Conservation (phyloP, 2,797 vertebrate genomes). For the Oophaga sylvatica region DNA sequence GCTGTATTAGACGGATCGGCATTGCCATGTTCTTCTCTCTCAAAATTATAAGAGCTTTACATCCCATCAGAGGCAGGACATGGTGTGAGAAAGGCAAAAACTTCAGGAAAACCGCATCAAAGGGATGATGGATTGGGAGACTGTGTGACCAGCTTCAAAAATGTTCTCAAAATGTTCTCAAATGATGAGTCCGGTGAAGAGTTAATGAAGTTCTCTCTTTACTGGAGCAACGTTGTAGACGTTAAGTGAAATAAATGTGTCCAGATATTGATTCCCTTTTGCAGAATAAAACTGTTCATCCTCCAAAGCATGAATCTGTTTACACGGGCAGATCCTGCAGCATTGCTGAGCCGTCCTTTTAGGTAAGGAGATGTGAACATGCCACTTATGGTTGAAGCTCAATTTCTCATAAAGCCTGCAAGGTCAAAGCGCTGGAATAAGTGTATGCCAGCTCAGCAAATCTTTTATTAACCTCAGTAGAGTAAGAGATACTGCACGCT, state of each 20-base stretch:
- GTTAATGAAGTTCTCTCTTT: neutral
- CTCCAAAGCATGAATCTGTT: slow-evolving; percentile 1
- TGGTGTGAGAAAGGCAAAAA: no score
- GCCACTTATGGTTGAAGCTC: slow-evolving; percentile 13
- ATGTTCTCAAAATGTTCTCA: neutral
- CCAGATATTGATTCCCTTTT: neutral
- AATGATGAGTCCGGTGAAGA: neutral
- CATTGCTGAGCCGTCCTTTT: neutral
- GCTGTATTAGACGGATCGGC: no score
- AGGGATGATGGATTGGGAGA: neutral
- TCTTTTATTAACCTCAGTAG: slow-evolving; percentile 12
- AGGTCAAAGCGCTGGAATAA: neutral
- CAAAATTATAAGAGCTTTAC: no score
- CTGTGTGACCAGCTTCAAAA: neutral
- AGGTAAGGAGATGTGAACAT: neutral
- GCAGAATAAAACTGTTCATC: slow-evolving; percentile 6
- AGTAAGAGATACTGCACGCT: neutral
- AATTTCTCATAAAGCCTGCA: slow-evolving; percentile 24
- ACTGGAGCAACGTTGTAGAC: neutral
- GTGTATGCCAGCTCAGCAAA: slow-evolving; percentile 2
- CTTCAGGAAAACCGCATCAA: neutral
- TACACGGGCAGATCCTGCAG: neutral
- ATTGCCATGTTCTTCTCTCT: no score
- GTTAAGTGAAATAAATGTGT: slow-evolving; percentile 12
- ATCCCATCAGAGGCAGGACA: no score